Evolutionary conservation across 2,888 invertebrate species (phyloP).

Genomic region (Trachelus stipa): DNA sequence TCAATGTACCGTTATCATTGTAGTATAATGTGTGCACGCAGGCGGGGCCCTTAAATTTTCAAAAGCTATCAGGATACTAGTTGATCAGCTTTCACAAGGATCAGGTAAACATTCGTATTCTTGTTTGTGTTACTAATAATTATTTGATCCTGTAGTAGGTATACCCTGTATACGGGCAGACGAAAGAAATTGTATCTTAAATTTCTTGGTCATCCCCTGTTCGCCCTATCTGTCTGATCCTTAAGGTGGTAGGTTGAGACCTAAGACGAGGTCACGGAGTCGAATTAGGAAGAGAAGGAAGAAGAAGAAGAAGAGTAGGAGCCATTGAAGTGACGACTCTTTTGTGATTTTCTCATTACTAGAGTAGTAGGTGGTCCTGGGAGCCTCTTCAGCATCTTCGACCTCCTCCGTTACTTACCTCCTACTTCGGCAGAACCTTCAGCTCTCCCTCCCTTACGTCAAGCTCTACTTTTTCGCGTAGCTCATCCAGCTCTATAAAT

Average conservation of each 20-base stretch:
- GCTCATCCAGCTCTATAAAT: neutral
- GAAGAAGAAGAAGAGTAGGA: neutral
- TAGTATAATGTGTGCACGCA: neutral
- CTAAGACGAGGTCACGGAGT: neutral
- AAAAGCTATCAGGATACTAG: neutral
- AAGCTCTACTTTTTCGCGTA: neutral
- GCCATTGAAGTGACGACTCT: conserved; percentile 35
- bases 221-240: neutral
- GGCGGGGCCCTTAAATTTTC: neutral
- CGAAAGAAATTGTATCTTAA: neutral
- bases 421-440: conserved; percentile 1
- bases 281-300: neutral
- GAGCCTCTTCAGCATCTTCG: neutral
- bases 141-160: neutral
- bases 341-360: conserved; percentile 50
- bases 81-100: neutral
- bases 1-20: neutral
- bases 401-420: conserved; percentile 21
- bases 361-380: conserved; percentile 31
- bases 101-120: too few relatives aligned
- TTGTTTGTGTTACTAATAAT: too few relatives aligned
- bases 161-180: neutral
- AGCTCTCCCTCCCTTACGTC: conserved; percentile 12
- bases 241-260: neutral
- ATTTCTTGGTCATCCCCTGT: neutral